Base-by-base conservation (phyloP, 1,140 invertebrate genomes). In the Euwallacea similis region DNA sequence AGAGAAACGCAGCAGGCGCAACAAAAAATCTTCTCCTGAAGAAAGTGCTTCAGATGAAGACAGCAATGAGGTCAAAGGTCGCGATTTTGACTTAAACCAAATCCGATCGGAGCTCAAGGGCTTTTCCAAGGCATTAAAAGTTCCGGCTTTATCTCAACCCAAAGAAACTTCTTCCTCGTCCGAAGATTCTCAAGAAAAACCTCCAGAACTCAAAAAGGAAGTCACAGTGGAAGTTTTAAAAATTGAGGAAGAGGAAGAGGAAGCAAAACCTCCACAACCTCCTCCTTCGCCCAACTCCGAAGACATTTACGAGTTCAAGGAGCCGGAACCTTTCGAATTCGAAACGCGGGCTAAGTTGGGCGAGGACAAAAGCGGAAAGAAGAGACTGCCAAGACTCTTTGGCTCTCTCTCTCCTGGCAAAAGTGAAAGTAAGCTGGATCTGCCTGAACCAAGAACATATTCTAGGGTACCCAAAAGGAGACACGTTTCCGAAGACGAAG, bases 241-340 rank as follows among this genome's bases (percentile, higher is more conserved):
- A 55, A 15, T 60, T 33, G 58, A 68, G 44, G 62, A 71, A 50
- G 69, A 71, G 16, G 7, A 7, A 65, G 21, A 7, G 46, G 11
- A 15, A 10, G 58, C 11, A 9, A 10, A 7, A 3, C 33, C 0
- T 46, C 43, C 7, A 43, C 64, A 13, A 53, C 33, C 4, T 60
- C 50, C 21, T 56, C 11, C 16, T 9, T 56, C 54, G 11, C 16
- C 54, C 7, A 80, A 75, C 71, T 84, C 87, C 7, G 89, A 90
- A 75, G 92, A 93, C 80, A 88, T 93, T 78, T 95, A 95, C 75
- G 93, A 95, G 80, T 95, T 95, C 76, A 94, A 94, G 81, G 93
- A 95, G 82, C 91, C 91, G 0, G 92, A 94, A 81, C 91, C 92
- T 0, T 93, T 93, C 77, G 91, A 93, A 80, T 89, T 93, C 74